Evolutionary conservation across 2,888 invertebrate species (phyloP).

Genomic region (Panorpa germanica): DNA sequence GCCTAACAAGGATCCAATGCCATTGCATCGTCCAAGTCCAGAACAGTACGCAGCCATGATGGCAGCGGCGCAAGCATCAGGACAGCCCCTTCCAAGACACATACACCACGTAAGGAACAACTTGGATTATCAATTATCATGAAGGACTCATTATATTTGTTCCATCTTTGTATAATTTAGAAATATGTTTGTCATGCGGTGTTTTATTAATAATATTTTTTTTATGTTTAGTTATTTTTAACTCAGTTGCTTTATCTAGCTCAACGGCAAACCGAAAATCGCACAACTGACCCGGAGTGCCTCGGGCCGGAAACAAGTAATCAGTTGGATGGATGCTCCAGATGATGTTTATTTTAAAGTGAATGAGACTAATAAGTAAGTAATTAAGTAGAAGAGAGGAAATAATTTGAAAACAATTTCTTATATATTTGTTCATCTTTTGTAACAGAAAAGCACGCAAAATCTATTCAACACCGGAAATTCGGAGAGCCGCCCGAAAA

Average conservation of each 20-base stretch:
- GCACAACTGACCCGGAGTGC: slow-evolving; percentile 60
- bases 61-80: slow-evolving; percentile 42
- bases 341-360: slow-evolving; percentile 94
- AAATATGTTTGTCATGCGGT: slow-evolving; percentile 1
- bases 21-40: slow-evolving; percentile 45
- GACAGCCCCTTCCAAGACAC: slow-evolving; percentile 49
- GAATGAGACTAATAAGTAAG: slow-evolving; percentile 78
- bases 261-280: slow-evolving; percentile 69
- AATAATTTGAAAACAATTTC: not conserved
- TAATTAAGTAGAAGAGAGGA: slow-evolving; percentile 13
- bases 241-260: slow-evolving; percentile 22
- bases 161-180: slow-evolving; percentile 3
- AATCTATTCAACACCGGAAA: slow-evolving; percentile 56
- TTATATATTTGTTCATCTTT: slow-evolving; percentile 11
- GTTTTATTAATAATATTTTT: not conserved
- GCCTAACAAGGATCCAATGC: slow-evolving; percentile 56
- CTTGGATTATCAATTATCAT: no score
- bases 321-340: slow-evolving; percentile 96
- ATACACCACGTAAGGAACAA: slow-evolving; percentile 35
- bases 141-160: no score
- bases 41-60: slow-evolving; percentile 56
- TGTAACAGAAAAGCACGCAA: slow-evolving; percentile 60
- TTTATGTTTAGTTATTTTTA: slow-evolving; percentile 2
- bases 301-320: slow-evolving; percentile 70
- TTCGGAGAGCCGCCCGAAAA: slow-evolving; percentile 69